Base-by-base conservation (phyloP, 2,113 vertebrate species). In the Microcebus murinus region DNA sequence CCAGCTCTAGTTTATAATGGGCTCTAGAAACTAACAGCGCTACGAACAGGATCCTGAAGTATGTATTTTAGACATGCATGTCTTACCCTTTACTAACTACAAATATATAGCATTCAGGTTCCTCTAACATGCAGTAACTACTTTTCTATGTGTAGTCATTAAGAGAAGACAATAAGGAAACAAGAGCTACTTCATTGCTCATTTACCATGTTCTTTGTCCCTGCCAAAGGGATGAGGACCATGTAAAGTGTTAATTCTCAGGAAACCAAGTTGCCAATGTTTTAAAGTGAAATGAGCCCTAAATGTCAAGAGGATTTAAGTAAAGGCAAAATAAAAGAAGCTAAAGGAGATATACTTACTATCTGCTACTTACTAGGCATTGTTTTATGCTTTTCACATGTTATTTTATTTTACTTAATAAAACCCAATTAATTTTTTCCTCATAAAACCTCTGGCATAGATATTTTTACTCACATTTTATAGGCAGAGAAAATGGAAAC, bases 161-260 rank as follows among this genome's bases (percentile, higher is more conserved):
- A 89, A 91, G 89, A 74, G 45, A 71, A 73, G 25, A 57, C 20
- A 86, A 67, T 39, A 55, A 86, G 50, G 84, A 91, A 97, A 34
- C 11, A 48, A 80, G 36, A 20, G 3, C 1, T 27, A 70, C 14
- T 13, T 88, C 57, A 52, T 67, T 96, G 92, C 42, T 87, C 21
- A 86, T 50, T 23, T 10, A 71, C 61, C 27, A 14, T 15, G 3
- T 57, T 91, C 13, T 50, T 91, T 68, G 18, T 10, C n/a, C 91
- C 52, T 65, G 23, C 15, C 55, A 94, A 74, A 83, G 1, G 29
- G 12, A 63, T 36, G 57, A 93, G 73, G 55, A 89, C 34, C 25
- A 42, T 1, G 14, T 36, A 21, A 79, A 74, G 8, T 13, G 42
- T 67, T 80, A 73, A 57, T 94, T 39, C n/a, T 94, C 18, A 89